A percentile compares a stretch with the other conserved stretches of the same genome.
phyloP scores from a whole-genome alignment of 2,888 invertebrate species.

The Cantharis flavilabris region DNA sequence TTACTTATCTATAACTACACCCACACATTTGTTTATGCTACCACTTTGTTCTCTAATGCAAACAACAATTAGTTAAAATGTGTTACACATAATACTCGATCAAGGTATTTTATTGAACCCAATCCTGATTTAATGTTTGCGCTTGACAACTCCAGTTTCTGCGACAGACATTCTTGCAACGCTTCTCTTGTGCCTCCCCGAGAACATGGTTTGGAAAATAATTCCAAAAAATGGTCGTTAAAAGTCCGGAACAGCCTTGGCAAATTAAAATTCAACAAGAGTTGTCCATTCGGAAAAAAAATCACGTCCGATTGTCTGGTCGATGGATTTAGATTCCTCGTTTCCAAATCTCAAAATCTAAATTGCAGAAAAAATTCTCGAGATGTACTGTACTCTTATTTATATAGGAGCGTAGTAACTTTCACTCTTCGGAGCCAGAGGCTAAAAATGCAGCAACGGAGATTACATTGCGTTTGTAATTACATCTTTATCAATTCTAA shows the following conservation, averaged over 20 bases:
- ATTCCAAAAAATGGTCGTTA: background rate
- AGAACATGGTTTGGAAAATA: background rate
- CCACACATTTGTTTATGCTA: conserved; percentile 5
- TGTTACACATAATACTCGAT: background rate
- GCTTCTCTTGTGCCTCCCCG: too few species aligned
- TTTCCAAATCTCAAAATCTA: background rate
- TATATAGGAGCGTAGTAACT: background rate
- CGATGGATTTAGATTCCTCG: background rate
- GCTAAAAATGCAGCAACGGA: background rate
- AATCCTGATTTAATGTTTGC: background rate
- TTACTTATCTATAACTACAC: conserved; percentile 11
- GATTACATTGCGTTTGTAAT: background rate
- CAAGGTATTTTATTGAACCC: background rate
- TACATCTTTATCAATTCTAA: background rate
- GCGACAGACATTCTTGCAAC: background rate
- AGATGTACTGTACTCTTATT: background rate
- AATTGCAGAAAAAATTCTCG: background rate
- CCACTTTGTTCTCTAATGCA: background rate
- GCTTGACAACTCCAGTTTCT: background rate
- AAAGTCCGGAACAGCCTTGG: background rate
- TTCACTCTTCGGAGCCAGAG: background rate
- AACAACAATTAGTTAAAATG: background rate
- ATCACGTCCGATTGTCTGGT: background rate
- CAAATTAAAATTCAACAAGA: background rate
- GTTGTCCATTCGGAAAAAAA: background rate